These are phyloP conservation scores for Orchesella cincta DNA, from an alignment of 1,140 invertebrate genomes.

Conservation along the genomic window DNA sequence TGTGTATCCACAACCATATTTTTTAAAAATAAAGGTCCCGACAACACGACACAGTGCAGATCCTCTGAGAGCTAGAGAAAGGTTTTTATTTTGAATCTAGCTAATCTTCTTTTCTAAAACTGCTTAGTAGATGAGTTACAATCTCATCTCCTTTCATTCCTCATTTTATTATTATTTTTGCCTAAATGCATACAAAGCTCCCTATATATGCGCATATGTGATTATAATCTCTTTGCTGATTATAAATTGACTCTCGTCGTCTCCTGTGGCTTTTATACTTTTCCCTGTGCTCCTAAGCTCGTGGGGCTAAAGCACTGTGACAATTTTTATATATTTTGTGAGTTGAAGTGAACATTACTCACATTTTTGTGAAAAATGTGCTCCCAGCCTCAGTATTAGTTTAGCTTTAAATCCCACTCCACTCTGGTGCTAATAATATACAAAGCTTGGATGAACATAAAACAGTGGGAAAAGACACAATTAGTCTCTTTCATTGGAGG, in stretches of 20 bases:
- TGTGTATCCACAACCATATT: neutral
- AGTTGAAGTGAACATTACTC: conserved; percentile 2
- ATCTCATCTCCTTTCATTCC: neutral
- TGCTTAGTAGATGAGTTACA: conserved; percentile 14
- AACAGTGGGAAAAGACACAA: conserved; percentile 14
- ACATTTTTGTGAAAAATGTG: conserved; percentile 10
- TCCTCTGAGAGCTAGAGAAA: neutral
- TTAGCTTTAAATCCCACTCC: neutral
- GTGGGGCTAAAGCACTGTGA: neutral
- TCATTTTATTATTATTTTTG: neutral
- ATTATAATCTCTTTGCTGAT: conserved; percentile 25
- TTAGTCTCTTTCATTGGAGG: conserved; percentile 25
- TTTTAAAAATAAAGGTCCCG: too few relatives aligned
- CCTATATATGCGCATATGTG: neutral
- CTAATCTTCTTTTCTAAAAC: conserved; percentile 19
- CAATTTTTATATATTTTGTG: neutral
- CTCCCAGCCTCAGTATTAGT: neutral
- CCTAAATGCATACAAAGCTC: neutral
- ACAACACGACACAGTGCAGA: neutral
- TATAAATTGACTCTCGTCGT: conserved; percentile 26
- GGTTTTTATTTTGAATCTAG: conserved; percentile 6
- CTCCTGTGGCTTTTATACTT: conserved; percentile 22
- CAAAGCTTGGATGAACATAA: neutral
- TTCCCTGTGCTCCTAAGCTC: neutral
- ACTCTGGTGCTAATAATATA: neutral